Base-by-base conservation (phyloP, 2,113 vertebrate species). In the Phycodurus eques region DNA sequence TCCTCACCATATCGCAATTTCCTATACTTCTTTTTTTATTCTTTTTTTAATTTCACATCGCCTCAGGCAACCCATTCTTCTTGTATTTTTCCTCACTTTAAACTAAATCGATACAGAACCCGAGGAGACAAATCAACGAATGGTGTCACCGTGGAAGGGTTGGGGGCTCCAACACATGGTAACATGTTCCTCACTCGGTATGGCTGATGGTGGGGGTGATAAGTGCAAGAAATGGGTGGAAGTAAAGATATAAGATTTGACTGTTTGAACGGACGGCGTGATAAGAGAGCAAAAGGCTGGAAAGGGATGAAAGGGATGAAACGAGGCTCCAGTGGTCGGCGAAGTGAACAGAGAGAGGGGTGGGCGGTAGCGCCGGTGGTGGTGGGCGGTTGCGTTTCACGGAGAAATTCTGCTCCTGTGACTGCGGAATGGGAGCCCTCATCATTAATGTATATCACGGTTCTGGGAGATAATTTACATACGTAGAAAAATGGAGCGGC, bases 381-480 rank as follows among this genome's bases (percentile, higher is more conserved):
- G 65, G 74, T 65, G 72, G 71, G 68, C 46, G 71, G 56, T 51
- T 62, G 82, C 47, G 66, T 84, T 82, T 87, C 88, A 85, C 88
- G 85, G 76, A 84, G 85, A 67, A 84, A 89, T 88, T 88, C 82
- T 85, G 74, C 83, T 81, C 83, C 83, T 82, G 74, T 87, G 90
- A 92, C 90, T 91, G 87, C 82, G 78, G 80, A 90, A 87, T 75
- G 75, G 78, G 86, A 86, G 83, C 80, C 85, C 89, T 92, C 88
- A 92, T 93, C 85, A 89, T 89, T 92, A 91, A 91, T 93, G 89
- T 86, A 91, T 87, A 90, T 82, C 78, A 83, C 83, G 83, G 83
- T 87, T 91, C 80, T 75, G 68, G 83, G 86, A 83, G 86, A 90
- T 82, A 46, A 91, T 92, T 90, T 90, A 79, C 88, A 91, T 89